phyloP scores from a whole-genome alignment of 1,140 invertebrate genomes.

The Ladona fulva region DNA sequence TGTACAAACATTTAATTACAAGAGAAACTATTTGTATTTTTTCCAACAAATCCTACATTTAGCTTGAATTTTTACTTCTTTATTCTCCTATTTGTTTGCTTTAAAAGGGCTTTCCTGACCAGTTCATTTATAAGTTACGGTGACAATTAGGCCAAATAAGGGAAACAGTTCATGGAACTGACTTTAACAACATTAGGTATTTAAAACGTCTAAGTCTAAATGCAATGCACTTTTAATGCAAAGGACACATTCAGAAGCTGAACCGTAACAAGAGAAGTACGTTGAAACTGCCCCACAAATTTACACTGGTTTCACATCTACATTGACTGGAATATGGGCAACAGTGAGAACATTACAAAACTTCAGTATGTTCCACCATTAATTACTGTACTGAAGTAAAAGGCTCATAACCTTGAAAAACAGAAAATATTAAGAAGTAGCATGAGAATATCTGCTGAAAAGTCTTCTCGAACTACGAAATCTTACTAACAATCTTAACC shows the following conservation, averaged over 20 bases:
- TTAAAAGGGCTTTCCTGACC: not conserved
- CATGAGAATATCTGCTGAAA: too few relatives aligned
- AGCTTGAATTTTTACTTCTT: not conserved
- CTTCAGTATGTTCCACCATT: not conserved
- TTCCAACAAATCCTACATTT: not conserved
- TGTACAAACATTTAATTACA: slow-evolving; percentile 15
- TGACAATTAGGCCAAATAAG: slow-evolving; percentile 15
- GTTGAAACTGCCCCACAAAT: not conserved
- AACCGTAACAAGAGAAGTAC: slow-evolving; percentile 15
- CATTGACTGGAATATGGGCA: slow-evolving; percentile 9
- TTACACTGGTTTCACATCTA: not conserved
- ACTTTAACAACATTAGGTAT: slow-evolving; percentile 15
- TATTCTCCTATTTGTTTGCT: not conserved
- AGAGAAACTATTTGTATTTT: not conserved
- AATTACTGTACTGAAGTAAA: too few relatives aligned
- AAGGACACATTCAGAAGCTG: slow-evolving; percentile 16
- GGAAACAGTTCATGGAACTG: slow-evolving; percentile 17
- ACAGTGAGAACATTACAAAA: slow-evolving; percentile 6
- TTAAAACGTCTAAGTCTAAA: slow-evolving; percentile 12
- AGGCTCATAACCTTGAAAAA: too few relatives aligned
- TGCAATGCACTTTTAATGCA: slow-evolving; percentile 13
- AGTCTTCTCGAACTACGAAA: too few relatives aligned
- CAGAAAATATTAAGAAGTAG: too few relatives aligned
- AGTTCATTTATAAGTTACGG: slow-evolving; percentile 7
- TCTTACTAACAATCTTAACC: too few relatives aligned